Evolutionary conservation across 2,797 vertebrate genomes (phyloP), one percentile per base, ranked within the genome.

Genomic region (Brachyalestes nurse): DNA sequence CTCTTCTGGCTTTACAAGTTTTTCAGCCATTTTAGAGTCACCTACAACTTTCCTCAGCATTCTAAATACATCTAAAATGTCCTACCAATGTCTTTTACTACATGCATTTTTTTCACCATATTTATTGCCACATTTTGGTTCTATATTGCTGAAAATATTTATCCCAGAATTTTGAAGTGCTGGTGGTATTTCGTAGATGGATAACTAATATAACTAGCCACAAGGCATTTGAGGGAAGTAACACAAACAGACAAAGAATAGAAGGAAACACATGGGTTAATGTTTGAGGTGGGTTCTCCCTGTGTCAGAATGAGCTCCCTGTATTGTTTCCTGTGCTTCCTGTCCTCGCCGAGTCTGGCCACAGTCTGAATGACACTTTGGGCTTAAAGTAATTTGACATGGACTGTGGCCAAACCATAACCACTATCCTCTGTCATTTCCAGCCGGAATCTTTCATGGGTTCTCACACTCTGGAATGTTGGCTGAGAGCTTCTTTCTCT

Each of bases 241-340:
- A 42, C 42, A 70, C n/a, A 40, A 16, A 71, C 77, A 49, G 12
- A 61, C 58, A 51, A 72, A 62, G 58, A 16, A 28, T 61, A 4
- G 57, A 12, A 51, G 28, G 74, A 84, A 77, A 64, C 45, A 53
- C 69, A 47, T 45, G 34, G 21, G 25, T 7, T 60, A 49, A 70
- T 70, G 64, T 85, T 70, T 13, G 57, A 60, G 42, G 17, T 8
- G 23, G 45, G 47, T 65, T 6, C 49, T 61, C 58, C 73, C 21
- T 55, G 10, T 45, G 19, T 38, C 53, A 83, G 34, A 69, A 75
- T 16, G 34, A 74, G 34, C 34, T 75, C 16, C 21, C 6, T 75
- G 34, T 78, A 75, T 82, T 73, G 57, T 75, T 78, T 82, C 62
- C 81, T 71, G 53, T 47, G 21, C 61, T 70, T 71, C 66, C 72